phyloP scores from a whole-genome alignment of 2,888 invertebrate species.

The Drosophila tripunctata region DNA sequence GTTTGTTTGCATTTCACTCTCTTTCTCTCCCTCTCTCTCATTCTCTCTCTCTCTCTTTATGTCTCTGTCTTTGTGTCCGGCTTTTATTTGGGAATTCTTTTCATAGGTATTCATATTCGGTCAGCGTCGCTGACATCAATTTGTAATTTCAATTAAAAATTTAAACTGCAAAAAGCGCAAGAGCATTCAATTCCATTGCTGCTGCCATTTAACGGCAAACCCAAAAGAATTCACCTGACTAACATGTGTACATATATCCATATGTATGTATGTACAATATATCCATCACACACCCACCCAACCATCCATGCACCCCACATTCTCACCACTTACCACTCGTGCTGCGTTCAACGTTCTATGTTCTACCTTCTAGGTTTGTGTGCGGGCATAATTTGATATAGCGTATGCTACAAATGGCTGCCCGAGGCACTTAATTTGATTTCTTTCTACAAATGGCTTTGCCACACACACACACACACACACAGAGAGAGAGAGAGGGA shows the following conservation, averaged over 20 bases:
- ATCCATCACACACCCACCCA: background rate
- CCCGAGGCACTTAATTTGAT: constrained; percentile 62
- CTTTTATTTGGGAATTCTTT: constrained; percentile 17
- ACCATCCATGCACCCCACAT: background rate
- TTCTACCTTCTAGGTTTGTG: background rate
- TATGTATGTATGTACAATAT: too few relatives aligned
- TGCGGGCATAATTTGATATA: constrained; percentile 58
- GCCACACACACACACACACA: constrained; percentile 13
- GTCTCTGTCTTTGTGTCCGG: background rate
- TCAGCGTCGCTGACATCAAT: constrained; percentile 61
- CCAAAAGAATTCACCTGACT: constrained; percentile 37
- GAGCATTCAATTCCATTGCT: constrained; percentile 51
- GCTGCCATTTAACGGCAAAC: constrained; percentile 50
- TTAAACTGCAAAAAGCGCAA: constrained; percentile 51
- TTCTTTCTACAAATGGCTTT: constrained; percentile 56
- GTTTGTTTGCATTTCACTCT: background rate
- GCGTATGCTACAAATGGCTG: constrained; percentile 56
- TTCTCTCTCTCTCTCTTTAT: background rate
- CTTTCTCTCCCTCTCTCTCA: background rate
- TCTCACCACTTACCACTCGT: background rate
- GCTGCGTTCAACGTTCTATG: background rate
- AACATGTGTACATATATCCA: background rate
- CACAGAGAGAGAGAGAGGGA: background rate
- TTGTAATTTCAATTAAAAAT: constrained; percentile 76
- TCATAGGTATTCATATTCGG: constrained; percentile 36